These are phyloP conservation scores for Natrix natrix DNA, from an alignment of 2,797 vertebrate genomes.

Conservation along the genomic window DNA sequence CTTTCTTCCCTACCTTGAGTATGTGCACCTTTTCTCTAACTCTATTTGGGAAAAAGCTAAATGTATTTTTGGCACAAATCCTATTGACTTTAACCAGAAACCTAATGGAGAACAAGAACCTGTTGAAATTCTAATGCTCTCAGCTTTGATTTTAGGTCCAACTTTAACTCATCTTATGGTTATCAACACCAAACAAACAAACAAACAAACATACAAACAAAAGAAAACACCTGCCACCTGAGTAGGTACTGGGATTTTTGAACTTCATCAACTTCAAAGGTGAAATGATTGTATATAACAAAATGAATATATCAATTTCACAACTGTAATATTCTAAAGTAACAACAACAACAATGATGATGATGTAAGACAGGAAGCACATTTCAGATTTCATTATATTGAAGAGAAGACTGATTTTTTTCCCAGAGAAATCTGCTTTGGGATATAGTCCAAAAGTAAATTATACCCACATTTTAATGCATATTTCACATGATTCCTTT, in stretches of 20 bases:
- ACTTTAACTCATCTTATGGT: not conserved
- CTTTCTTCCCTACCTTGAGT: not conserved
- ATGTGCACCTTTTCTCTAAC: not conserved
- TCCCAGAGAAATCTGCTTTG: not conserved
- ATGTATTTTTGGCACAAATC: not conserved
- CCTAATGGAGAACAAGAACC: not conserved
- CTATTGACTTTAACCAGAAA: not conserved
- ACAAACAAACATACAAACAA: too few relatives aligned
- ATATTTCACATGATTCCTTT: not conserved
- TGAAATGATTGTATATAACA: not conserved
- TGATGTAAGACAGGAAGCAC: not conserved
- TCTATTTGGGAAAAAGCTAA: not conserved
- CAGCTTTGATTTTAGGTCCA: not conserved
- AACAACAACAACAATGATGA: too few relatives aligned
- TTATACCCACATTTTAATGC: not conserved
- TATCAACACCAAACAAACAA: not conserved
- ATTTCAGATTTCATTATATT: not conserved
- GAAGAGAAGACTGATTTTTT: not conserved
- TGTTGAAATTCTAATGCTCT: not conserved
- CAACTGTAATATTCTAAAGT: too few relatives aligned
- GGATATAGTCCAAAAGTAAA: not conserved
- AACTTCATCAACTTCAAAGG: not conserved
- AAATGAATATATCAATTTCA: not conserved
- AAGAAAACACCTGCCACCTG: not conserved
- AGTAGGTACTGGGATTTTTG: not conserved